Evolutionary conservation across 1,140 invertebrate genomes (phyloP).

Genomic region (Bathynomus jamesi): DNA sequence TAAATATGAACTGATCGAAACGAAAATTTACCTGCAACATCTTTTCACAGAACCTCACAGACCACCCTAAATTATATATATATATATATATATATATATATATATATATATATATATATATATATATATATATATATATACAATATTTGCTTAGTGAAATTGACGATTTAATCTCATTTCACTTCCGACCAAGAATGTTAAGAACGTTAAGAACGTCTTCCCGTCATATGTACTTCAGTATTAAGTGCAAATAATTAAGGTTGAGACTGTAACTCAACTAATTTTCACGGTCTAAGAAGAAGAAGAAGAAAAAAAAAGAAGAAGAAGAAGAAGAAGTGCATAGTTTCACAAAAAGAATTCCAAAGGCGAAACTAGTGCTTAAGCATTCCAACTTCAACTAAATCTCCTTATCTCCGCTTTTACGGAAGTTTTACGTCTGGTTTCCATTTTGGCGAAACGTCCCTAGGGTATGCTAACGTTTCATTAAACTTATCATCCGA

Average conservation of each 20-base stretch:
- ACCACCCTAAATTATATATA: too few relatives aligned
- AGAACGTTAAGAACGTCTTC: too few relatives aligned
- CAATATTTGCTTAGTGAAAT: background rate
- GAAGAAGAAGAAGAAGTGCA: too few relatives aligned
- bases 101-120: background rate
- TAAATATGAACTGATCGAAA: too few relatives aligned
- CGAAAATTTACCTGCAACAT: too few relatives aligned
- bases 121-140: background rate
- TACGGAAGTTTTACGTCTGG: background rate
- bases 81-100: slow-evolving; percentile 1
- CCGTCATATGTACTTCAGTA: background rate
- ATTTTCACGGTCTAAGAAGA: background rate
- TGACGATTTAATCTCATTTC: too few relatives aligned
- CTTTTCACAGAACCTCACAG: too few relatives aligned
- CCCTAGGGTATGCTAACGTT: background rate
- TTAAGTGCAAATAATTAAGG: background rate
- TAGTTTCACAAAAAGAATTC: background rate
- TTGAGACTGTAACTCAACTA: background rate
- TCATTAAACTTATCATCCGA: background rate
- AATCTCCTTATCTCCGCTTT: background rate
- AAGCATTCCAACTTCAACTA: background rate
- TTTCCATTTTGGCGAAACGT: background rate
- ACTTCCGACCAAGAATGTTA: too few relatives aligned
- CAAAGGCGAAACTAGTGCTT: background rate
- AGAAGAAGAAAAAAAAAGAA: too few relatives aligned